Percentiles rank a stretch among this genome's conserved stretches.
phyloP scores from a whole-genome alignment of 2,888 invertebrate species.

The Tolmerus cingulatus region DNA sequence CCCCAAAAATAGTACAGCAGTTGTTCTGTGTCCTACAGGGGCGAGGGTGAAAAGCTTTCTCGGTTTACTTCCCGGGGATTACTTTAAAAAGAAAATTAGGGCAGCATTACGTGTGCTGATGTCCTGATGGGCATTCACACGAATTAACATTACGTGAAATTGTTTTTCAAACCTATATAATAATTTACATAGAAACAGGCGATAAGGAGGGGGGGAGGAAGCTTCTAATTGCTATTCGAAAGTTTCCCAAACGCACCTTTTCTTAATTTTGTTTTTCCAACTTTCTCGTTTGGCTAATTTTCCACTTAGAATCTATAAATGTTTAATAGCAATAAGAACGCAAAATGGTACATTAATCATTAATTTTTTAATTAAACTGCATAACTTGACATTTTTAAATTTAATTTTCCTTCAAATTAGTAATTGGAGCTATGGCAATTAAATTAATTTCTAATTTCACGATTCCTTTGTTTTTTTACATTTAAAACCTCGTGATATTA shows the following conservation, averaged over 20 bases:
- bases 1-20: neutral
- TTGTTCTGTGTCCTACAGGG: neutral
- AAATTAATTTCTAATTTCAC: no score
- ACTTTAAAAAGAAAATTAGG: neutral
- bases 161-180: neutral
- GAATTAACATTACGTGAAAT: neutral
- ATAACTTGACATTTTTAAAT: no score
- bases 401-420: no score
- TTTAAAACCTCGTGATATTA: no score
- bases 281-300: neutral
- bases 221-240: neutral
- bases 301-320: neutral
- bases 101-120: neutral
- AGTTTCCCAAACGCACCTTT: neutral
- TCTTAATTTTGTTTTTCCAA: neutral
- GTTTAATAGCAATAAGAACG: no score
- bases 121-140: neutral
- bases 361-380: no score
- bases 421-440: no score
- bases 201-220: neutral
- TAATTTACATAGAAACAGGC: neutral
- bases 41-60: neutral
- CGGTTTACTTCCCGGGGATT: neutral
- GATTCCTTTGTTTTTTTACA: no score
- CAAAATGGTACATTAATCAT: no score